Conservation (phyloP, 2,113 vertebrate genomes). For the Myrmecobius fasciatus region DNA sequence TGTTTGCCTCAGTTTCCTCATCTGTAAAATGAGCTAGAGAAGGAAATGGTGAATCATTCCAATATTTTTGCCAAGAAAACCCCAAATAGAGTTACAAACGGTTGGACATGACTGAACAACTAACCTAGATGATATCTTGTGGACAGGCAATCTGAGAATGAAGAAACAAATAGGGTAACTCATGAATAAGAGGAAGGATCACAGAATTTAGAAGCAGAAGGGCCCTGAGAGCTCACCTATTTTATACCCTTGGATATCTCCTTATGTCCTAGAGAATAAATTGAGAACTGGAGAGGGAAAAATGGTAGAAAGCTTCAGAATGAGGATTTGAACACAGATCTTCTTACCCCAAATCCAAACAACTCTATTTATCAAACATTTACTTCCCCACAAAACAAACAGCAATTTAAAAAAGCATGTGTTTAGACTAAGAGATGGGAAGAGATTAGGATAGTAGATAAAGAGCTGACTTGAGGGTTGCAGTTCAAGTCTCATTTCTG, state of each 20-base stretch:
- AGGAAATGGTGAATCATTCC: background rate
- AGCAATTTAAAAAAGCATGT: background rate
- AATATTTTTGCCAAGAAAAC: background rate
- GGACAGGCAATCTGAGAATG: background rate
- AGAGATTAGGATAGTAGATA: background rate
- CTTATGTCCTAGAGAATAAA: background rate
- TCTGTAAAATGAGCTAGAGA: background rate
- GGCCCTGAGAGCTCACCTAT: background rate
- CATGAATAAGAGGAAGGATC: background rate
- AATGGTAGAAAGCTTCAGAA: background rate
- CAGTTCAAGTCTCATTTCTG: background rate
- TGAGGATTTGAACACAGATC: background rate
- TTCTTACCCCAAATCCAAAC: background rate
- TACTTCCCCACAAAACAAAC: background rate
- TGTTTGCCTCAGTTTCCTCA: background rate
- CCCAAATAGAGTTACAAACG: background rate
- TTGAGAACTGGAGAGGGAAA: background rate
- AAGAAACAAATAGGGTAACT: background rate
- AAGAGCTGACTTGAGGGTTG: background rate
- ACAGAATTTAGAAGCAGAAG: background rate
- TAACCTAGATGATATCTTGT: background rate
- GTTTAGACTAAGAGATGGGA: background rate
- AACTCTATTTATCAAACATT: background rate
- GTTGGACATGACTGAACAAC: background rate
- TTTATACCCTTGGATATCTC: background rate